Percentiles rank a stretch among this genome's conserved stretches.
Evolutionary conservation across 2,888 invertebrate genomes (phyloP).

Genomic region (Octonoba sinensis): DNA sequence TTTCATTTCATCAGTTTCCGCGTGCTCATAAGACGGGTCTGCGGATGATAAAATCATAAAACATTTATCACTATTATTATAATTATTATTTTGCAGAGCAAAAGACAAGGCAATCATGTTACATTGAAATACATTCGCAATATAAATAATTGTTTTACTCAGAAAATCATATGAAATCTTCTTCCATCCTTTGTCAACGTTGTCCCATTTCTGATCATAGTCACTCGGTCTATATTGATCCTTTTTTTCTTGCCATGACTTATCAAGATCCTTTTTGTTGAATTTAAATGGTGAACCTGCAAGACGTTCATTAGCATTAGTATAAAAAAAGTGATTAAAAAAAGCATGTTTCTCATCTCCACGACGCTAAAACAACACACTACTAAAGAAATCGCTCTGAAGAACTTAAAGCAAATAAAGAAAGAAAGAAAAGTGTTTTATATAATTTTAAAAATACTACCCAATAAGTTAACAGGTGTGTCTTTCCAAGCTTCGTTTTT

Average conservation of each 20-base stretch:
- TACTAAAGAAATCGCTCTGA: too few species aligned
- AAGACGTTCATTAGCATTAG: background rate
- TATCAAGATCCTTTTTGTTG: constrained; percentile 41
- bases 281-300: constrained; percentile 44
- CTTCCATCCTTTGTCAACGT: constrained; percentile 32
- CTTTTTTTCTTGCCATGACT: constrained; percentile 25
- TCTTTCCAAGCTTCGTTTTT: background rate
- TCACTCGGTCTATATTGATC: background rate
- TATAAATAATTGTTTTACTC: too few species aligned
- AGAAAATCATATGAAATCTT: background rate
- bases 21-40: too few species aligned
- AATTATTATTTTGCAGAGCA: too few species aligned
- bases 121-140: too few species aligned
- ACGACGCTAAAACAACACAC: too few species aligned
- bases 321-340: too few species aligned
- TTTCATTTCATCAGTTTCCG: too few species aligned
- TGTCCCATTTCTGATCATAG: constrained; percentile 33
- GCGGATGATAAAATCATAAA: too few species aligned
- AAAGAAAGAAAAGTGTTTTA: background rate
- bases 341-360: too few species aligned
- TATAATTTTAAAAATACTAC: background rate
- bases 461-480: constrained; percentile 8
- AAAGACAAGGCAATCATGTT: too few species aligned
- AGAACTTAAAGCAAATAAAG: background rate
- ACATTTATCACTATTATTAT: too few species aligned